Conservation (phyloP, 1,140 invertebrate species). For the Chironomus striatipennis region DNA sequence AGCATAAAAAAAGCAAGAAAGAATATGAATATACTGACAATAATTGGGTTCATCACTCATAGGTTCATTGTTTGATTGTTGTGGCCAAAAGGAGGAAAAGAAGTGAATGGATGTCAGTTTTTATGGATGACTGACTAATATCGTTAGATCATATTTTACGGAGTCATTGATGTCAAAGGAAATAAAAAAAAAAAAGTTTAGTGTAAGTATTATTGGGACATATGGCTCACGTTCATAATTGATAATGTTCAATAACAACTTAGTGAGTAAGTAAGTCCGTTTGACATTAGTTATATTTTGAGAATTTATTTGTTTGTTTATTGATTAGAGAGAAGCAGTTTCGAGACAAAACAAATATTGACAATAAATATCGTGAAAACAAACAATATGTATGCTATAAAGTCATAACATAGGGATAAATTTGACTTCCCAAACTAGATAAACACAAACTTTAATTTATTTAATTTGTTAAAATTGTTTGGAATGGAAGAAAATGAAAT, state of each 20-base stretch:
- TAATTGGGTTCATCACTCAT: conserved; percentile 7
- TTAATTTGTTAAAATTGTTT: conserved; percentile 5
- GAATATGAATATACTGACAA: not conserved
- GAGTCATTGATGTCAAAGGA: not conserved
- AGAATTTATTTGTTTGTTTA: conserved; percentile 11
- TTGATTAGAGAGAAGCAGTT: conserved; percentile 6
- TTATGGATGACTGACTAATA: not conserved
- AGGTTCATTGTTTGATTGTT: not conserved
- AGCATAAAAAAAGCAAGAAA: not conserved
- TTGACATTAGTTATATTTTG: not conserved
- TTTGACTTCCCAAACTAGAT: not conserved
- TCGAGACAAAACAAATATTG: conserved; percentile 8
- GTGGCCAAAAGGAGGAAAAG: not conserved
- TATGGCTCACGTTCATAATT: conserved; percentile 7
- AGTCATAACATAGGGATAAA: not conserved
- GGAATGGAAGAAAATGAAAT: too few relatives aligned
- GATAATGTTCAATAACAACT: not conserved
- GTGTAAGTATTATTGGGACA: conserved; percentile 12
- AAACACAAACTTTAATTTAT: not conserved
- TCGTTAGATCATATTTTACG: conserved; percentile 8
- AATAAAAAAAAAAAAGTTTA: not conserved
- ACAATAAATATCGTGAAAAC: conserved; percentile 8
- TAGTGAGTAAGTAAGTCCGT: too few relatives aligned
- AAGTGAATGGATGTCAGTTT: not conserved
- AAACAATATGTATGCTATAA: not conserved